Evolutionary conservation across 2,797 vertebrate species (phyloP).

Genomic region (Acanthiza pusilla): DNA sequence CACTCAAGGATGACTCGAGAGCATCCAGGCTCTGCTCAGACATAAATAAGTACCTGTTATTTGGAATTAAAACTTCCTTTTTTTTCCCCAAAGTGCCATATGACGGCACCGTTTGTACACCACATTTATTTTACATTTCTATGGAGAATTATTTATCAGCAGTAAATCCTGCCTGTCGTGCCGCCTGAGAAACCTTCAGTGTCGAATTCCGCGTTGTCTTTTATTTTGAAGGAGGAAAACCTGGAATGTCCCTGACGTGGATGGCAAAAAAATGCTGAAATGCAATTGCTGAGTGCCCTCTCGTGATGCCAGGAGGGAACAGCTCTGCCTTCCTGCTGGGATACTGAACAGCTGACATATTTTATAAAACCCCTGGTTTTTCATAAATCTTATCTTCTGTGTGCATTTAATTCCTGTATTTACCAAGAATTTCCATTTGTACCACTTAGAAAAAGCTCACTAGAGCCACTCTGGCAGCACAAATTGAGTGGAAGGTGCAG

Average conservation of each 20-base stretch:
- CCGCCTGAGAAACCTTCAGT: not conserved
- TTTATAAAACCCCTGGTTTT: not conserved
- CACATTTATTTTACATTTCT: not conserved
- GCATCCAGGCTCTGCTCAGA: not conserved
- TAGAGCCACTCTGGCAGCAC: not conserved
- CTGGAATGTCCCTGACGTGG: accelerated
- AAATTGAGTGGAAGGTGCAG: not conserved
- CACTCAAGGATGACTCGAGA: not conserved
- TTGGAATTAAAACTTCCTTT: not conserved
- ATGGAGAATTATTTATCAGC: not conserved
- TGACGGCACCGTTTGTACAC: not conserved
- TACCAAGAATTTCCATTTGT: not conserved
- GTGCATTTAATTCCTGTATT: not conserved
- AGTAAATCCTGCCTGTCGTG: not conserved
- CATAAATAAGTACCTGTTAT: not conserved
- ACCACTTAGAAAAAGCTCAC: not conserved
- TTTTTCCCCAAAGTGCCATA: not conserved
- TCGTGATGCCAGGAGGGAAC: conserved; percentile 32
- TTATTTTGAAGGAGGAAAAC: no score
- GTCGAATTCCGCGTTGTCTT: accelerated
- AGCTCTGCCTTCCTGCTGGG: not conserved
- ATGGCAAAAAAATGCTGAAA: not conserved
- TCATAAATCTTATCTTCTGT: not conserved
- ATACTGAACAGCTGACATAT: accelerated
- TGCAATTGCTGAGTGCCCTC: conserved; percentile 60